phyloP scores from a whole-genome alignment of 2,113 vertebrate species.

The Odontophorus gujanensis region DNA sequence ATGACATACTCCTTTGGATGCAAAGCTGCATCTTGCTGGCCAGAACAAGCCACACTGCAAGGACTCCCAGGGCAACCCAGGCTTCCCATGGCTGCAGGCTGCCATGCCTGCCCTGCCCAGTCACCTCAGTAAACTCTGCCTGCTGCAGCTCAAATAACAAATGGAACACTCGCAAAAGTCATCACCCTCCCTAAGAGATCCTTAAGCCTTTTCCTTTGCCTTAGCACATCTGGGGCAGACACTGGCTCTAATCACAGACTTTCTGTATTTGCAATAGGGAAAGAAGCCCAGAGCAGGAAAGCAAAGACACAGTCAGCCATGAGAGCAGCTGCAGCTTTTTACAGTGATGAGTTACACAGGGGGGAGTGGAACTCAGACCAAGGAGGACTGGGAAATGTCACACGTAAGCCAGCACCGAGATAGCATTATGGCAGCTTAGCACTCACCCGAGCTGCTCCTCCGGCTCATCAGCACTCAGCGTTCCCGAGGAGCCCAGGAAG shows the following conservation, averaged over 20 bases:
- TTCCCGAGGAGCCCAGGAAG: conserved; percentile 1
- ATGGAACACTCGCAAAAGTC: neutral
- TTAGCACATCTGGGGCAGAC: neutral
- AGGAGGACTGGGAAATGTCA: neutral
- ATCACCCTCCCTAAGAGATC: neutral
- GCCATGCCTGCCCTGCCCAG: accelerated
- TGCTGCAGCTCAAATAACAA: neutral
- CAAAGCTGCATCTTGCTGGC: neutral
- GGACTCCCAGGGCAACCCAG: neutral
- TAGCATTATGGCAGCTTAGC: accelerated
- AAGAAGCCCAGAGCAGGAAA: neutral
- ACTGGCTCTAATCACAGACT: neutral
- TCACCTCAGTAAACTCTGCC: neutral
- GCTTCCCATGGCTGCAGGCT: neutral
- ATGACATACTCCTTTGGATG: accelerated
- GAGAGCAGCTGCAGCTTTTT: conserved; percentile 36
- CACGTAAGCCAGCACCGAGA: accelerated
- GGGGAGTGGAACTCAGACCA: neutral
- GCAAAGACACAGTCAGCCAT: neutral
- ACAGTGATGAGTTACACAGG: neutral
- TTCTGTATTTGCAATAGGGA: neutral
- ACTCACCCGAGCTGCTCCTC: conserved; percentile 68
- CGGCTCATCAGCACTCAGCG: neutral
- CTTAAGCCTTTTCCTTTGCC: neutral
- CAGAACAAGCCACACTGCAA: neutral